Evolutionary conservation across 1,140 invertebrate genomes (phyloP), one percentile per base, ranked within the genome.

Genomic region (Wiebesia pumilae): DNA sequence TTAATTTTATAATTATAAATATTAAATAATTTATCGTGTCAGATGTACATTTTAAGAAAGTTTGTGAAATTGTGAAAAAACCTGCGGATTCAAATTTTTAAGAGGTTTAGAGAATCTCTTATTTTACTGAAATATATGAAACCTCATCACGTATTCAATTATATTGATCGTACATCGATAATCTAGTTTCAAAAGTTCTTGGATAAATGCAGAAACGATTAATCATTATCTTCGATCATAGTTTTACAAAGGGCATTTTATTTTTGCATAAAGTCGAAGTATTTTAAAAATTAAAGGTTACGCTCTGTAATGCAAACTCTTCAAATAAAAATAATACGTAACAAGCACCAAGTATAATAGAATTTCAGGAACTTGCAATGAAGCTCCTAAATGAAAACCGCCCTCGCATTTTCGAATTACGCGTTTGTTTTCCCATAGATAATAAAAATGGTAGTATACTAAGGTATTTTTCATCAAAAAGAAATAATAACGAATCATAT

Each of bases 401-500:
- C 75, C 83, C 83, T 79, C 77, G 33, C 62, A 43, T 30, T 33
- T 33, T 84, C 21, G 30, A 27, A 78, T 65, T 30, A 35, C 40
- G 71, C n/a, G 24, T 58, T 38, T 77, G 69, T 77, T 71, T n/a
- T 30, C 71, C 43, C 40, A 40, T 43, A 30, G 7, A 38, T 43
- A 1, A 33, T 9, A 54, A 73, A 67, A 38, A 14, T 73, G 19
- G 43, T 65, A 83, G 33, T 62, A 62, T 54, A 16, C 33, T 73
- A 30, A 27, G 16, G 51, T 27, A 19, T 35, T 33, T 9, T 83
- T 6, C 30, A 73, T 35, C 3, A 30, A 73, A 73, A 71, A 73
- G 47, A 83, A 83, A 73, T 30, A 47, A 73, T 47, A 81, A n/a
- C 58, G 27, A 67, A 83, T 83, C 9, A 33, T 43, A 16, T 35